Conservation (phyloP, 2,797 vertebrate species). For the Danionella dracula region DNA sequence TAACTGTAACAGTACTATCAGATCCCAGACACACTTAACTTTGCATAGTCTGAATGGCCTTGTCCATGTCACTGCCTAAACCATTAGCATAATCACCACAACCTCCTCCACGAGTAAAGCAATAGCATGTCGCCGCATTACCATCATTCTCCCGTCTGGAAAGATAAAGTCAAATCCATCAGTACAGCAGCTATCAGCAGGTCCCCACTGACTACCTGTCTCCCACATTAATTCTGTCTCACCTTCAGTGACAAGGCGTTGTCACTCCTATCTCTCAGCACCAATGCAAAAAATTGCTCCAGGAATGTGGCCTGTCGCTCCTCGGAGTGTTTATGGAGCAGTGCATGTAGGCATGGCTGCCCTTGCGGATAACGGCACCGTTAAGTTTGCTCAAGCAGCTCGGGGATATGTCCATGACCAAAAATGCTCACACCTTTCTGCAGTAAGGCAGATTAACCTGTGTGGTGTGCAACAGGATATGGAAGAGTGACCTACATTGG, state of each 20-base stretch:
- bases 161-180: slow-evolving; percentile 20
- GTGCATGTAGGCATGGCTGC: slow-evolving; percentile 14
- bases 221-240: slow-evolving; percentile 24
- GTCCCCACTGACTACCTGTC: slow-evolving; percentile 2
- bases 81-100: not conserved
- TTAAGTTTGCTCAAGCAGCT: slow-evolving; percentile 19
- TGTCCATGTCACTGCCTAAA: slow-evolving; percentile 2
- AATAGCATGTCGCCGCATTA: not conserved
- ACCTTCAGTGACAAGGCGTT: slow-evolving; percentile 15
- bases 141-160: not conserved
- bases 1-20: not conserved
- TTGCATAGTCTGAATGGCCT: not conserved
- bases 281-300: not conserved
- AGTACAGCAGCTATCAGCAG: not conserved
- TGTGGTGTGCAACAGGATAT: slow-evolving; percentile 8
- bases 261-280: not conserved
- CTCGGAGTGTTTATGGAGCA: slow-evolving; percentile 23
- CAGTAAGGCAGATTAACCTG: not conserved
- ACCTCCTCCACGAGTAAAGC: not conserved
- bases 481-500: not conserved
- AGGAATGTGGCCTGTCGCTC: slow-evolving; percentile 16
- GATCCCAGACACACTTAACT: not conserved
- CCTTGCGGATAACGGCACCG: slow-evolving; percentile 22
- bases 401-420: slow-evolving; percentile 23
- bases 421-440: slow-evolving; percentile 2